Conservation (phyloP, 2,113 vertebrate species). For the Caretta caretta region DNA sequence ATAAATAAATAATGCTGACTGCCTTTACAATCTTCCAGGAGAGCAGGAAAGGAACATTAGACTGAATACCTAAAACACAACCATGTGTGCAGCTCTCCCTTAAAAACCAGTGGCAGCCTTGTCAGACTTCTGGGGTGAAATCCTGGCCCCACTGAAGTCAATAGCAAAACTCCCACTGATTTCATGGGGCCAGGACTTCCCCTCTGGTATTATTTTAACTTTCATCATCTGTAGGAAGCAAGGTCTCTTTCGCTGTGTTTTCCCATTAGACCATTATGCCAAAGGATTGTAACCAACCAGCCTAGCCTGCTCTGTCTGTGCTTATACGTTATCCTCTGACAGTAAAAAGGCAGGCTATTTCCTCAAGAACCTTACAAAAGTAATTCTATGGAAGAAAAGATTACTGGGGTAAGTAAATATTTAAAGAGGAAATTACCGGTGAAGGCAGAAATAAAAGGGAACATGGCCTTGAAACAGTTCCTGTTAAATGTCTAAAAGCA, state of each 20-base stretch:
- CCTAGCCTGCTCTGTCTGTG: not conserved
- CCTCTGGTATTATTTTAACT: not conserved
- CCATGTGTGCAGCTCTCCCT: not conserved
- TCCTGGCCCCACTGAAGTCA: not conserved
- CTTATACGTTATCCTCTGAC: conserved; percentile 3
- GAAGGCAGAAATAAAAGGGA: not conserved
- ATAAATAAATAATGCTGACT: not conserved
- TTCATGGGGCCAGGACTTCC: not conserved
- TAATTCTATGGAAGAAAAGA: not conserved
- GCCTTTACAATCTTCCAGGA: not conserved
- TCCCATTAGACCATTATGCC: not conserved
- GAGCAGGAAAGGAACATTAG: not conserved
- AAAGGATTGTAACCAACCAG: conserved; percentile 11
- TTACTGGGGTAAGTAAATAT: not conserved
- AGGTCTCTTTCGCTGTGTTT: not conserved
- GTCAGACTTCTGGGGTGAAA: not conserved
- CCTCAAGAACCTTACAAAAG: not conserved
- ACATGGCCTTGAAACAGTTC: not conserved
- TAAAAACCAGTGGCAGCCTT: not conserved
- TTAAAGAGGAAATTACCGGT: conserved; percentile 43
- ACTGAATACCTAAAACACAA: fast-evolving
- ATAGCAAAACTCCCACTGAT: not conserved
- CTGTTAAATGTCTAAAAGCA: conserved; percentile 16
- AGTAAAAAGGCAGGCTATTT: not conserved
- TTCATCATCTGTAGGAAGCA: not conserved